Percentiles rank a stretch among this genome's conserved stretches.
These are phyloP conservation scores for Pachypanchax playfairii DNA, from an alignment of 2,113 vertebrate species.

Conservation along the genomic window DNA sequence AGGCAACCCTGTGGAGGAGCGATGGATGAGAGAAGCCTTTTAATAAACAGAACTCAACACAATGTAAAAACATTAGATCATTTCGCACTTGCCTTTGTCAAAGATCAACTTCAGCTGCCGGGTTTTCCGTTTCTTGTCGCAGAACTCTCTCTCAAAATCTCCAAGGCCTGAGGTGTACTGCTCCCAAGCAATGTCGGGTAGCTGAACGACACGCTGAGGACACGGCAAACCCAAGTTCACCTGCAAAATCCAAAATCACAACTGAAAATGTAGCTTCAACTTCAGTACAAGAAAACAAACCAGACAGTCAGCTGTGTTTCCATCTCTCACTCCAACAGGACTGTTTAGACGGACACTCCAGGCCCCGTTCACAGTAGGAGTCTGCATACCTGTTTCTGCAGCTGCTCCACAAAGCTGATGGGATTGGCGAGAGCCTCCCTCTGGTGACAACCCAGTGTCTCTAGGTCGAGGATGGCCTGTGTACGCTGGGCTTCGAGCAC, in stretches of 20 bases:
- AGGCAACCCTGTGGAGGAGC: constrained; percentile 81
- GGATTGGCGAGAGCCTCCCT: constrained; percentile 90
- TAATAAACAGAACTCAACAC: background rate
- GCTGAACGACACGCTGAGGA: constrained; percentile 95
- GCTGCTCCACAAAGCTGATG: constrained; percentile 95
- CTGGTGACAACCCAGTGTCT: constrained; percentile 91
- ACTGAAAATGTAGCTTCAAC: background rate
- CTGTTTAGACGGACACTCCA: background rate
- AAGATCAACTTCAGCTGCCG: constrained; percentile 93
- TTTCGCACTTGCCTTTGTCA: constrained; percentile 86
- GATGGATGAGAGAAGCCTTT: background rate
- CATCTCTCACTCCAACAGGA: too few relatives aligned
- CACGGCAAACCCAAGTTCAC: constrained; percentile 90
- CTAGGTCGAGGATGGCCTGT: constrained; percentile 96
- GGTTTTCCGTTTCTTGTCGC: constrained; percentile 93
- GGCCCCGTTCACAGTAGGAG: background rate
- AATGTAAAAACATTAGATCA: background rate
- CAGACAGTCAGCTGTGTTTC: background rate
- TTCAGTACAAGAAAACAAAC: background rate
- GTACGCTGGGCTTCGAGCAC: constrained; percentile 97
- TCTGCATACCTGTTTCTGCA: constrained; percentile 98
- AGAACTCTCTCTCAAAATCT: constrained; percentile 95
- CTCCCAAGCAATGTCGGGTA: constrained; percentile 95
- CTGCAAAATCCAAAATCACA: constrained; percentile 77
- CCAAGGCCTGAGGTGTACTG: constrained; percentile 96